Percentiles rank a stretch among this genome's conserved stretches.
phyloP scores from a whole-genome alignment of 2,113 vertebrate genomes.

The Pristiophorus japonicus region DNA sequence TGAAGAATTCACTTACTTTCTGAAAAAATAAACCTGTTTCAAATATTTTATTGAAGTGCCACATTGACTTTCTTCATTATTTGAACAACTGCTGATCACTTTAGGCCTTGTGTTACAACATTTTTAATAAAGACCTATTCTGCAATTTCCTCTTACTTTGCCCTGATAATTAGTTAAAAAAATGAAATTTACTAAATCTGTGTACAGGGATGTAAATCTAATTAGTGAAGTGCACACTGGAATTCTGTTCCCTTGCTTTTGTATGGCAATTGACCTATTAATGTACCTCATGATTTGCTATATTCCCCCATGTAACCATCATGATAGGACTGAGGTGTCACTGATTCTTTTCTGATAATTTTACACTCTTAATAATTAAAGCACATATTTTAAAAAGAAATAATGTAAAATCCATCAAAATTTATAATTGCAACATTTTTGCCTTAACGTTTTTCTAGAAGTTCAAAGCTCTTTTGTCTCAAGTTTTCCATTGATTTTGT shows the following conservation, averaged over 20 bases:
- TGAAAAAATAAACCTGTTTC: not conserved
- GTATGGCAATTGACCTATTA: not conserved
- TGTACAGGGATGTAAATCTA: no score
- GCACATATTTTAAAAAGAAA: not conserved
- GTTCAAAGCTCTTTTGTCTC: not conserved
- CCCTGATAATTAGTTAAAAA: not conserved
- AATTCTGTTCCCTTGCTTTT: not conserved
- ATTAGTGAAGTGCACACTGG: not conserved
- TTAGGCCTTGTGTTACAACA: not conserved
- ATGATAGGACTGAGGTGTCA: not conserved
- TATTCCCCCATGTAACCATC: not conserved
- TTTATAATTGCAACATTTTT: not conserved
- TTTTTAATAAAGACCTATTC: not conserved
- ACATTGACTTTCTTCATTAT: not conserved
- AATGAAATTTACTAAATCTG: not conserved
- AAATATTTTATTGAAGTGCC: not conserved
- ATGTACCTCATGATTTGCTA: not conserved
- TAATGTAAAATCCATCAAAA: not conserved
- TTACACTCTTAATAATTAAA: not conserved
- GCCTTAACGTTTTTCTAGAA: not conserved
- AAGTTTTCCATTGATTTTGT: not conserved
- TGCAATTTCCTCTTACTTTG: not conserved
- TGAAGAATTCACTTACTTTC: not conserved
- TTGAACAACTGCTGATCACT: not conserved
- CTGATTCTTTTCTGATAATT: not conserved